Base-by-base conservation (phyloP, 92 coral and sea anemone genomes). In the Virgularia gustaviana region DNA sequence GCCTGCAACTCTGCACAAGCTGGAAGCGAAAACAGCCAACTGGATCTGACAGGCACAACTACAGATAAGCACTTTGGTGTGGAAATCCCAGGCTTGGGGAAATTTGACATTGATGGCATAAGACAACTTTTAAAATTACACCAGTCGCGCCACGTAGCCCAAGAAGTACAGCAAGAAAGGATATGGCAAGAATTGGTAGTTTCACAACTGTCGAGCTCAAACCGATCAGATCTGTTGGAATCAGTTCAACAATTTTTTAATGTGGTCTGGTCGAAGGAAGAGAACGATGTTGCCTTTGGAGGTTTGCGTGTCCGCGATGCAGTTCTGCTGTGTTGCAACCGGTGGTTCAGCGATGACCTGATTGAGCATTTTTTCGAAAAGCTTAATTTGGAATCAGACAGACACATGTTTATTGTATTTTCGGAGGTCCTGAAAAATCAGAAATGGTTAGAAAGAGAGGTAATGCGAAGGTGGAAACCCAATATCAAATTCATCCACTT, bases 401-500 rank as follows among this genome's bases (percentile, higher is more conserved):
- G 19, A n/a, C 66, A 71, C 63, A 31, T 71, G 36, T 71, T 71
- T 39, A 20, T 71, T 2, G 77, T 71, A 28, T 71, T 51, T 51
- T 71, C 77, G 24, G 77, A 71, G 70, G 0, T 27, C 27, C 33
- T 72, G 70, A 72, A n/a, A 30, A 36, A 72, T 56, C 66, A 66
- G 25, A 23, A 49, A 11, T 1, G 13, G 19, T 15, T 72, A 1
- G 37, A 56, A 19, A 7, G 4, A 19, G 38, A 28, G 0, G 37
- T 72, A 19, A 47, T 72, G 57, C 3, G 28, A 29, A 72, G 41
- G 42, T 72, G 28, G 68, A 72, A 53, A 52, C 61, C 70, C 25
- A 20, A 36, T 41, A 49, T 54, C 51, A 72, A 52, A 52, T 72
- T 72, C 41, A 49, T 72, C 15, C 78, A 72, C 61, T 72, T 72